Evolutionary conservation across 2,888 invertebrate species (phyloP).

Genomic region (Stenoptilia bipunctidactyla): DNA sequence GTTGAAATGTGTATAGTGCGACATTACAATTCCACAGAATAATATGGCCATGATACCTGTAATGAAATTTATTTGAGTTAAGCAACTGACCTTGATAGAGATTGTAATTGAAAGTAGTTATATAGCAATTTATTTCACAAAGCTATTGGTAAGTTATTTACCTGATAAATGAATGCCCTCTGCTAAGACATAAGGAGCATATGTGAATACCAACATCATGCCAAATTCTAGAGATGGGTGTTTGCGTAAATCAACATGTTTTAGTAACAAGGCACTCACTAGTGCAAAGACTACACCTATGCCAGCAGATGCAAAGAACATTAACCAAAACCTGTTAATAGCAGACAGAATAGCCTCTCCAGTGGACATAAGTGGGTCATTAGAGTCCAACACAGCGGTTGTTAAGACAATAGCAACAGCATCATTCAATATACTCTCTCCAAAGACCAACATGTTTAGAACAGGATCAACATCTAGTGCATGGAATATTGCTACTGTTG

Average conservation of each 20-base stretch:
- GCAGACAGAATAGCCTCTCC: conserved; percentile 90
- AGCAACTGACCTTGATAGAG: too few species aligned
- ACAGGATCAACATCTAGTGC: conserved; percentile 97
- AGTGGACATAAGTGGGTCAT: conserved; percentile 73
- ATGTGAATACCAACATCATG: conserved; percentile 98
- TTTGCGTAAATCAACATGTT: conserved; percentile 95
- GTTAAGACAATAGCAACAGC: conserved; percentile 98
- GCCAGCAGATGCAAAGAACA: conserved; percentile 98
- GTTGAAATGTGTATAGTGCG: conserved; percentile 99
- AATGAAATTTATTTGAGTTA: not conserved
- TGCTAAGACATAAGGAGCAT: conserved; percentile 97
- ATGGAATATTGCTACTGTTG: conserved; percentile 98
- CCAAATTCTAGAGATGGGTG: conserved; percentile 99
- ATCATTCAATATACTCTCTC: conserved; percentile 94
- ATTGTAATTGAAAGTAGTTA: too few species aligned
- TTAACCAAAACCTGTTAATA: conserved; percentile 90
- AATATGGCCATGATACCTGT: conserved; percentile 98
- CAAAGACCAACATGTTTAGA: conserved; percentile 99
- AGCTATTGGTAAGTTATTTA: conserved; percentile 29
- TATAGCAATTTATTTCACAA: conserved; percentile 1
- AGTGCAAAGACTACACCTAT: conserved; percentile 96
- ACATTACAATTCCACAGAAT: conserved; percentile 99
- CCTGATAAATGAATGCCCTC: conserved; percentile 96
- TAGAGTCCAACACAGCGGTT: conserved; percentile 83
- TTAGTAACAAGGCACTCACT: conserved; percentile 90